Conservation (phyloP, 2,797 vertebrate genomes). For the Danio jaintianensis region DNA sequence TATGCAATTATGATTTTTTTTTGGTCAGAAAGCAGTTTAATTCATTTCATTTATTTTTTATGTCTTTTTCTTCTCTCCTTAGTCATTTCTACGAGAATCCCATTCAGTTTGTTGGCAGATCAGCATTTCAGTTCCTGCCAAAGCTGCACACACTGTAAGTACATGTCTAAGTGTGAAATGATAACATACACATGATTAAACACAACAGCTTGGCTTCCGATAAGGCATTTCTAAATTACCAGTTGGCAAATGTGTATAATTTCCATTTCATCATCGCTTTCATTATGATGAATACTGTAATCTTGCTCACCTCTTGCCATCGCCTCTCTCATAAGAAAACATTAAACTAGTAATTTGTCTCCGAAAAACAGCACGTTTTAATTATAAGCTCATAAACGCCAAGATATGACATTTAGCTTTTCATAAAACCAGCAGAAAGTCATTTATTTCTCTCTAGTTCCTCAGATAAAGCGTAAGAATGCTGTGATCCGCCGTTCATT, state of each 20-base stretch:
- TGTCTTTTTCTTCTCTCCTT: constrained; percentile 39
- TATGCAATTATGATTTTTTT: neutral
- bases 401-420: constrained; percentile 39
- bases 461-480: constrained; percentile 15
- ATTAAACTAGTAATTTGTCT: constrained; percentile 40
- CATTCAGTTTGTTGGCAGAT: constrained; percentile 94
- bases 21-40: too few relatives aligned
- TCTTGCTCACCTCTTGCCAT: constrained; percentile 33
- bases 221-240: constrained; percentile 22
- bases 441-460: constrained; percentile 10
- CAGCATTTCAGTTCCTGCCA: constrained; percentile 93
- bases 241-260: constrained; percentile 44
- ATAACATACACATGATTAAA: constrained; percentile 28
- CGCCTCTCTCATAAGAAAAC: constrained; percentile 29
- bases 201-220: constrained; percentile 31
- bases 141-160: constrained; percentile 96
- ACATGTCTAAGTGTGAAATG: constrained; percentile 50
- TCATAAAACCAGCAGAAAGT: constrained; percentile 19
- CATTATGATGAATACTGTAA: constrained; percentile 36
- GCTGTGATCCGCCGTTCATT: neutral
- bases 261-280: constrained; percentile 44
- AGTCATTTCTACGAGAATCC: constrained; percentile 97
- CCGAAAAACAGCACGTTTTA: constrained; percentile 28
- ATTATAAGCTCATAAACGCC: constrained; percentile 37
- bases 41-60: neutral